Evolutionary conservation across 2,888 invertebrate species (phyloP).

Genomic region (Drosophila algonquin): DNA sequence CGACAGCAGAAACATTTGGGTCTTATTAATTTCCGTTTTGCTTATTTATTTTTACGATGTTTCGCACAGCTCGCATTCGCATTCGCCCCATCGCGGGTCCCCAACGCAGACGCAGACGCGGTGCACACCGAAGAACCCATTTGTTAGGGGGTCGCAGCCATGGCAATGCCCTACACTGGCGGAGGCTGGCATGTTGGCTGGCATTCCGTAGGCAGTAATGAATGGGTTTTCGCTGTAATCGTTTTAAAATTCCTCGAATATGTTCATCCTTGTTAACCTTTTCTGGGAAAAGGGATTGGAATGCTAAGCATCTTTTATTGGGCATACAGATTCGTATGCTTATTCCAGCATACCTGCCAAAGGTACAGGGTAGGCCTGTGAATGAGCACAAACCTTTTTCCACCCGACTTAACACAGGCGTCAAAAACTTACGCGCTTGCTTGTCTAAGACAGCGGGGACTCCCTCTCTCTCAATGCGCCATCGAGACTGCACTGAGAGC

Average conservation of each 20-base stretch:
- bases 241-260: not conserved
- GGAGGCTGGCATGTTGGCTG: not conserved
- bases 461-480: constrained; percentile 43
- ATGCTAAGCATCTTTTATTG: not conserved
- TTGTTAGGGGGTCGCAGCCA: constrained; percentile 17
- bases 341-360: not conserved
- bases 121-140: constrained; percentile 18
- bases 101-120: constrained; percentile 39
- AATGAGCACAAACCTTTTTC: constrained; percentile 62
- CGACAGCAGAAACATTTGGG: constrained; percentile 42
- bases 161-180: constrained; percentile 13
- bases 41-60: constrained; percentile 62
- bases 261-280: not conserved
- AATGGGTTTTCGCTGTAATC: not conserved
- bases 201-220: not conserved
- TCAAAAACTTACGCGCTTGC: constrained; percentile 74
- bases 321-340: not conserved
- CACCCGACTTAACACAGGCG: constrained; percentile 71
- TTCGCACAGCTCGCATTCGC: constrained; percentile 41
- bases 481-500: constrained; percentile 46
- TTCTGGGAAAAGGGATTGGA: not conserved
- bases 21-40: constrained; percentile 67
- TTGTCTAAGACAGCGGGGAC: constrained; percentile 60
- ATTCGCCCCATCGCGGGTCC: constrained; percentile 11
- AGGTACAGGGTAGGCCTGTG: constrained; percentile 36